Evolutionary conservation across 2,113 vertebrate species (phyloP).

Genomic region (Archilochus colubris): DNA sequence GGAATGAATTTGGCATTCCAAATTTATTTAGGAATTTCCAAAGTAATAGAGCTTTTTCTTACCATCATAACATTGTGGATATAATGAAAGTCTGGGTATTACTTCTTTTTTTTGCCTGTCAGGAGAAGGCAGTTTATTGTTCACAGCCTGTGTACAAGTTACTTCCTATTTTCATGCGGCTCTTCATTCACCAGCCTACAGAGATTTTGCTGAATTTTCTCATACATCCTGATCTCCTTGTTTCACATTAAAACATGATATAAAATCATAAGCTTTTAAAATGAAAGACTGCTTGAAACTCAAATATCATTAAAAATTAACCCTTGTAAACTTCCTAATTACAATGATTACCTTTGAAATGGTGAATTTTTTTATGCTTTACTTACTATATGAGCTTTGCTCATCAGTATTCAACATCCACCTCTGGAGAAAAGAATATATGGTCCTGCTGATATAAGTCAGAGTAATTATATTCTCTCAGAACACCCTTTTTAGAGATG

Average conservation of each 20-base stretch:
- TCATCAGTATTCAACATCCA: neutral
- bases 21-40: neutral
- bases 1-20: neutral
- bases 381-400: neutral
- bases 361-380: neutral
- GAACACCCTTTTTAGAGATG: neutral
- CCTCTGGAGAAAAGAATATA: too few species aligned
- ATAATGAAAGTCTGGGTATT: neutral
- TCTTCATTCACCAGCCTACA: neutral
- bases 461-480: neutral
- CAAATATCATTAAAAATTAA: neutral
- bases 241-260: neutral
- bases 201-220: neutral
- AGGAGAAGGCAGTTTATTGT: neutral
- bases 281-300: neutral
- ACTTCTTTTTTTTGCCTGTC: neutral
- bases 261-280: neutral
- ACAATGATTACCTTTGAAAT: neutral
- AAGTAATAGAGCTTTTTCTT: neutral
- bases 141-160: neutral
- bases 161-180: neutral
- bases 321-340: neutral
- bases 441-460: neutral
- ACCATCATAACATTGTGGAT: neutral
- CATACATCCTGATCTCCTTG: neutral